These are phyloP conservation scores for Pseudomyrmex sp. DNA, from an alignment of 1,140 invertebrate species.

Conservation along the genomic window DNA sequence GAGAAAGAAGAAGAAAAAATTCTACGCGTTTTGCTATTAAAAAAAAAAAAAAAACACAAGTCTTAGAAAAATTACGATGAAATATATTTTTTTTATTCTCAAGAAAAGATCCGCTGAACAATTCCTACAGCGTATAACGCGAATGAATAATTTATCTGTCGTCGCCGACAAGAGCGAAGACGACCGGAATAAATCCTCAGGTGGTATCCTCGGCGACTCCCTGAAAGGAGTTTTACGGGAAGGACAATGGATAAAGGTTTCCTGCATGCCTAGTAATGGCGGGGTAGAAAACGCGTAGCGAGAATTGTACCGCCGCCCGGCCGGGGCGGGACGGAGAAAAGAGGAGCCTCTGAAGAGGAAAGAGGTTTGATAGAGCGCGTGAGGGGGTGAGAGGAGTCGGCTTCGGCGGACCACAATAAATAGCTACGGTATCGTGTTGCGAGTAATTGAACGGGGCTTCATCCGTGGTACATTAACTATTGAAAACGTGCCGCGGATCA, in stretches of 20 bases:
- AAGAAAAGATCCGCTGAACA: neutral
- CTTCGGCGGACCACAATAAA: slow-evolving; percentile 81
- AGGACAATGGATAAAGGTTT: slow-evolving; percentile 49
- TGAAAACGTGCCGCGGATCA: slow-evolving; percentile 75
- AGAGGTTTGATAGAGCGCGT: slow-evolving; percentile 41
- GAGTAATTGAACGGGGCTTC: slow-evolving; percentile 81
- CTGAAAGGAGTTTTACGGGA: slow-evolving; percentile 26
- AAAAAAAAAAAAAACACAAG: too few relatives aligned
- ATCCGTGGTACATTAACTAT: slow-evolving; percentile 80
- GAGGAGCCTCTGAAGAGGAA: neutral
- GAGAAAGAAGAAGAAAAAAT: too few relatives aligned
- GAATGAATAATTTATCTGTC: slow-evolving; percentile 43
- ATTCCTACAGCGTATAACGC: too few relatives aligned
- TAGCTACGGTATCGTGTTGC: slow-evolving; percentile 82
- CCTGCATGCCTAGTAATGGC: slow-evolving; percentile 10
- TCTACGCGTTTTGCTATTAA: too few relatives aligned
- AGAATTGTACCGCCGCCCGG: slow-evolving; percentile 45
- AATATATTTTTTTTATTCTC: neutral
- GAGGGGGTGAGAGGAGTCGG: slow-evolving; percentile 46
- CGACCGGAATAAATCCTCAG: slow-evolving; percentile 41
- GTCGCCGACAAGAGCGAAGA: slow-evolving; percentile 32
- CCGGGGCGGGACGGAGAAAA: neutral
- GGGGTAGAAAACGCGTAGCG: slow-evolving; percentile 25
- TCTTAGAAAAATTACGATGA: too few relatives aligned
- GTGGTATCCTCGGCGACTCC: slow-evolving; percentile 17